A percentile compares a stretch with the other conserved stretches of the same genome.
Evolutionary conservation across 2,888 invertebrate species (phyloP).

Genomic region (Acrocyrtus sp.): DNA sequence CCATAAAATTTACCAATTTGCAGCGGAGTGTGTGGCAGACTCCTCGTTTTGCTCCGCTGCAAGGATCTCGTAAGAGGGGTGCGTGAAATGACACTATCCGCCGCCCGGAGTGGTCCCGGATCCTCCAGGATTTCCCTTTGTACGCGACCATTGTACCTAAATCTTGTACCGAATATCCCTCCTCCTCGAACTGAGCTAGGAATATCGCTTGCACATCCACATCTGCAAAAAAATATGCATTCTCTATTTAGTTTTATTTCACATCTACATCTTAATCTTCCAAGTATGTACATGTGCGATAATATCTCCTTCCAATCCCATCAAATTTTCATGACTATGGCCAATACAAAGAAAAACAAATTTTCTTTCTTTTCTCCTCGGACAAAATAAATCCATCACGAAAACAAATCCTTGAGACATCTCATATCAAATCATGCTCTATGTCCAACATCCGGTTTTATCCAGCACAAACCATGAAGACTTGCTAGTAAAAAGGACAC

Average conservation of each 20-base stretch:
- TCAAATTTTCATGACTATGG: too few species aligned
- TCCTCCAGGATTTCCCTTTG: constrained; percentile 91
- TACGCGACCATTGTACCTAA: constrained; percentile 91
- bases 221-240: constrained; percentile 43
- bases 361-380: too few species aligned
- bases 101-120: constrained; percentile 71
- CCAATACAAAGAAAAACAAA: too few species aligned
- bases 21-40: constrained; percentile 61
- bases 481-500: too few species aligned
- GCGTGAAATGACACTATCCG: constrained; percentile 69
- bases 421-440: too few species aligned
- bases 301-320: constrained; percentile 1
- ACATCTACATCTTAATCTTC: neutral
- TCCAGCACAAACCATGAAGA: too few species aligned
- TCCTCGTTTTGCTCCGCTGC: constrained; percentile 60
- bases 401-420: too few species aligned
- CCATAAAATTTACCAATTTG: constrained; percentile 29
- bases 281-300: constrained; percentile 1
- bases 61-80: constrained; percentile 63
- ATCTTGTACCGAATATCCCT: constrained; percentile 79
- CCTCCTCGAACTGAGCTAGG: constrained; percentile 62
- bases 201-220: constrained; percentile 61
- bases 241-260: too few species aligned
- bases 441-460: too few species aligned
- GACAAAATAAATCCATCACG: too few species aligned